Base-by-base conservation (phyloP, 2,888 invertebrate genomes). In the Oligia latruncula region DNA sequence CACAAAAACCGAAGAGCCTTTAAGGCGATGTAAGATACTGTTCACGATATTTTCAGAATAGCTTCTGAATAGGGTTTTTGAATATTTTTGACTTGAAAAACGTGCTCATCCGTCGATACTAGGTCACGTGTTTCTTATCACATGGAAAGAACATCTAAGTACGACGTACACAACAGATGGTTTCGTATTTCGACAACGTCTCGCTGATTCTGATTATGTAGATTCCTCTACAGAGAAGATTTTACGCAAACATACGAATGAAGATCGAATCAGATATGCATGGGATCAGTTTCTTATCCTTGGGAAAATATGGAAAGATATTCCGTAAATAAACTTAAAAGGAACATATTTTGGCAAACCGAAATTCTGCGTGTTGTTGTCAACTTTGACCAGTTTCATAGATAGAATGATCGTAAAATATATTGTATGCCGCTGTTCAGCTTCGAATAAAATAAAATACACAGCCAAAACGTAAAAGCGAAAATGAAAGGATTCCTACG, bases 181-280 rank as follows among this genome's bases (percentile, higher is more conserved):
- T 91, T 93, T 92, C 90, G 92, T 94, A 94, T 95, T 94, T 94
- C 92, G 92, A 91, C 92, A 92, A 89, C 94, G 93, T 95, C 92
- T 93, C 93, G 92, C 93, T 94, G 94, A 93, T 93, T 95, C 93
- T 95, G 95, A 95, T 95, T 95, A 95, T 95, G 95, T 94, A 95
- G 93, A 95, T 95, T 95, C 91, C 92, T 93, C 92, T 93, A 93
- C 93, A 93, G 90, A 93, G 91, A 91, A 94, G 93, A 94, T 95
- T 95, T 94, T 93, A 95, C 95, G 94, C 94, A 95, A 95, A 95
- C 94, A 94, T 93, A 94, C 92, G 94, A 94, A 95, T 94, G 94
- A 93, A 93, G 93, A 95, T 94, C 95, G 93, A 95, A 95, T 95
- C 95, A 95, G 94, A 95, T 95, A 95, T 95, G 95, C 94, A 95